Evolutionary conservation across 2,797 vertebrate genomes (phyloP).

Genomic region (Caiman crocodilus): DNA sequence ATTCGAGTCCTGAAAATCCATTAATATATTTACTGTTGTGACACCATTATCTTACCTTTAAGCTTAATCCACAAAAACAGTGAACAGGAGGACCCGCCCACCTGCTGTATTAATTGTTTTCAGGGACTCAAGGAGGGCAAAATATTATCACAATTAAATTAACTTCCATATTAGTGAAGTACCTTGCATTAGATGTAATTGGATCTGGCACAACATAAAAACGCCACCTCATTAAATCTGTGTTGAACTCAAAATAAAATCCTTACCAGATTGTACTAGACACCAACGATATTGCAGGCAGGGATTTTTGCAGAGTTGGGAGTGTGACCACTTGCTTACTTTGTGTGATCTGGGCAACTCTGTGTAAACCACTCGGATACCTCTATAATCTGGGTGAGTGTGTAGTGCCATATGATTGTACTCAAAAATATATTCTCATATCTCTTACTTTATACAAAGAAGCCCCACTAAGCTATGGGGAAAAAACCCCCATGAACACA

Average conservation of each 20-base stretch:
- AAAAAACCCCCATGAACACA: too few species aligned
- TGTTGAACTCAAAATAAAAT: background rate
- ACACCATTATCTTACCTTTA: too few species aligned
- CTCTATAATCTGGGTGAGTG: background rate
- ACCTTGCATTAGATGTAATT: background rate
- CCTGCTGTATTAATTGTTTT: too few species aligned
- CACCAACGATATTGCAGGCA: accelerated
- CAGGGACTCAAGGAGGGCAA: too few species aligned
- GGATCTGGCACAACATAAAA: background rate
- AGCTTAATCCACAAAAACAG: too few species aligned
- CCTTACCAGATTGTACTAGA: accelerated
- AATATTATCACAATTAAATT: background rate
- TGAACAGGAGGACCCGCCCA: too few species aligned
- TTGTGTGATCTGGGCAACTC: background rate
- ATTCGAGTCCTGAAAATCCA: too few species aligned
- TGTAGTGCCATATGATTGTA: background rate
- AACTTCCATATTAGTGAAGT: background rate
- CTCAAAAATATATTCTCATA: background rate
- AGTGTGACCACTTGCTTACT: background rate
- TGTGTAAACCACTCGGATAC: background rate
- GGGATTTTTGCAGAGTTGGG: accelerated
- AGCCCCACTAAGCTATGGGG: too few species aligned
- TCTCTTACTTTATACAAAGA: background rate
- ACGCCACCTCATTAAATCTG: background rate
- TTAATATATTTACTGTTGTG: too few species aligned